These are phyloP conservation scores for Urocyon cinereoargenteus DNA, from an alignment of 2,797 vertebrate species.

Conservation along the genomic window DNA sequence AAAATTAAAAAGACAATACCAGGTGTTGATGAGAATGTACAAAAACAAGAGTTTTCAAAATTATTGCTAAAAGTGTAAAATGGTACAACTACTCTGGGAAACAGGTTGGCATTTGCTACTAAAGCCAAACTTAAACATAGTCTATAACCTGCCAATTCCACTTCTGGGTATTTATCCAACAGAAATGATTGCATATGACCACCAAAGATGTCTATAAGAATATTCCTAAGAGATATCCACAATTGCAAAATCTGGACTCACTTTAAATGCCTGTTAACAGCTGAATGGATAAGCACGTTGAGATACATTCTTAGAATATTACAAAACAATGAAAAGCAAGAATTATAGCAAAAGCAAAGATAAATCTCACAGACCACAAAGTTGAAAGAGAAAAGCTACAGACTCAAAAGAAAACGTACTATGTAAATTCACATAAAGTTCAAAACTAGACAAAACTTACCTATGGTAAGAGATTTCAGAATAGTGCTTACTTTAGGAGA, in stretches of 20 bases:
- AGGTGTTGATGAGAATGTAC: background rate
- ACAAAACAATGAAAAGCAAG: background rate
- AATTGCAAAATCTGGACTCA: background rate
- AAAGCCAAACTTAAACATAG: background rate
- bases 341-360: background rate
- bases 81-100: background rate
- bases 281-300: background rate
- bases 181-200: background rate
- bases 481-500: background rate
- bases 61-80: background rate
- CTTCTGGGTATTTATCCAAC: background rate
- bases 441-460: background rate
- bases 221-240: background rate
- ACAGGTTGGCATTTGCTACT: background rate
- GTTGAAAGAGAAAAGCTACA: background rate
- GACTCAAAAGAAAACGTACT: background rate
- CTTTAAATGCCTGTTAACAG: background rate
- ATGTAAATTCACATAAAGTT: background rate
- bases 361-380: constrained; percentile 3
- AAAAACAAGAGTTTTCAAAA: background rate
- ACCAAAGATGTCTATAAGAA: background rate
- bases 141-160: background rate
- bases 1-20: background rate
- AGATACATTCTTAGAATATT: background rate
- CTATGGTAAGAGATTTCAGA: background rate